phyloP scores from a whole-genome alignment of 2,888 invertebrate species.

The Papilio elwesi region DNA sequence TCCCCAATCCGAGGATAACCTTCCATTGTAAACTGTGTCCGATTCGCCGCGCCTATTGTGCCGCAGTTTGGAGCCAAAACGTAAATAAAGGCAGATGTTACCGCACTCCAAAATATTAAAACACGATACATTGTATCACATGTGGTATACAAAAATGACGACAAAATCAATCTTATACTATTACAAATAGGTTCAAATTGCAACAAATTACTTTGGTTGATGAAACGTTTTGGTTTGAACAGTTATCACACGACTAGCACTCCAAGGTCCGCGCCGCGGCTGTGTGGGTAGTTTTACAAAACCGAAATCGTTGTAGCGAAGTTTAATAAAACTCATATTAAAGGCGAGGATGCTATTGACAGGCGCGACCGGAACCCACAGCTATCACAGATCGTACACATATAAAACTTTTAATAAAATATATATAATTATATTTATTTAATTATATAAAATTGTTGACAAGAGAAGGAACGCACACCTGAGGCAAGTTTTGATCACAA shows the following conservation, averaged over 20 bases:
- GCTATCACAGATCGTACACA: not conserved
- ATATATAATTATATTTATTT: too few relatives aligned
- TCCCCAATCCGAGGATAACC: constrained; percentile 53
- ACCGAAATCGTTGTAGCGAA: constrained; percentile 70
- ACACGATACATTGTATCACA: constrained; percentile 48
- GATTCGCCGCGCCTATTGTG: constrained; percentile 78
- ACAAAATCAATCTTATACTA: constrained; percentile 49
- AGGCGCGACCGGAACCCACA: constrained; percentile 53
- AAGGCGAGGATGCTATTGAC: constrained; percentile 72
- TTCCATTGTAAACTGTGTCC: constrained; percentile 67
- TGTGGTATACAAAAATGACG: constrained; percentile 39
- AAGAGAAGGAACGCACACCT: not conserved
- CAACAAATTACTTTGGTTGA: not conserved
- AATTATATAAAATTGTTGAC: too few relatives aligned
- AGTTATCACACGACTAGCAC: constrained; percentile 52
- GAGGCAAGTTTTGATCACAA: too few relatives aligned
- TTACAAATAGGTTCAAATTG: constrained; percentile 44
- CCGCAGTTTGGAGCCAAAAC: constrained; percentile 78
- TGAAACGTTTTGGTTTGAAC: constrained; percentile 44
- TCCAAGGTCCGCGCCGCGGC: constrained; percentile 59
- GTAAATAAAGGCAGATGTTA: constrained; percentile 84
- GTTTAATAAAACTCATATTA: constrained; percentile 81
- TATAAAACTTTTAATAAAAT: too few relatives aligned
- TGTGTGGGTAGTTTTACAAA: constrained; percentile 81
- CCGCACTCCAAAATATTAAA: constrained; percentile 72